Evolutionary conservation across 2,797 vertebrate genomes (phyloP), one percentile per base, ranked within the genome.

Genomic region (Anguilla marmorata): DNA sequence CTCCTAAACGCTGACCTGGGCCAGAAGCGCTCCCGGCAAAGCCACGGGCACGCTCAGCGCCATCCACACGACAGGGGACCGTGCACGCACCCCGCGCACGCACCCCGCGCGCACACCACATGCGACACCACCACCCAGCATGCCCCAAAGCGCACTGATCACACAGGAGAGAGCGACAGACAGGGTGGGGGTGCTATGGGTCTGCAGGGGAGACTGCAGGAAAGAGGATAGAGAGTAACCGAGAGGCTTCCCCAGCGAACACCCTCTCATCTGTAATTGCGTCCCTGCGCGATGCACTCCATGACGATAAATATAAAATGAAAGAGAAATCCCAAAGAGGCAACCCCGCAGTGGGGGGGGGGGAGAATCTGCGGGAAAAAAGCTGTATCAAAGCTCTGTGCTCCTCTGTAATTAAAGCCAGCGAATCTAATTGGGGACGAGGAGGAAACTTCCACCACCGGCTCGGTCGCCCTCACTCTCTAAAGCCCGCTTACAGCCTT

Each of bases 321-420:
- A 92, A 88, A 60, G 54, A 52, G 45, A 82, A 79, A 86, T 74
- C 87, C 90, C 89, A 92, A 90, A 91, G 90, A 91, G 92, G 24
- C 24, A 41, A 45, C 21, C 48, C 80, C 74, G 16, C 30, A 14
- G 12, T 16, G 27, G 5, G 30, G 37, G 41, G 41, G 41, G 79
- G 41, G 37, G 1, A 19, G 37, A 45, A 45, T 16, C 37, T 80
- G 41, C 21, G 76, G 84, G 37, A 0, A 56, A 63, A 48, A 79
- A 79, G 84, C 54, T n/a, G 58, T 88, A 79, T 85, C 66, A 58
- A 58, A 88, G 91, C 88, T 56, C 84, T 90, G 89, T 50, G 50
- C 88, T 91, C 90, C 91, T 93, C 94, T 96, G 93, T 97, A 94
- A 96, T 97, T 95, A 96, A 89, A 90, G 89, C 91, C 56, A 69